phyloP scores from a whole-genome alignment of 1,140 invertebrate species.

The Diploscapter pachys region DNA sequence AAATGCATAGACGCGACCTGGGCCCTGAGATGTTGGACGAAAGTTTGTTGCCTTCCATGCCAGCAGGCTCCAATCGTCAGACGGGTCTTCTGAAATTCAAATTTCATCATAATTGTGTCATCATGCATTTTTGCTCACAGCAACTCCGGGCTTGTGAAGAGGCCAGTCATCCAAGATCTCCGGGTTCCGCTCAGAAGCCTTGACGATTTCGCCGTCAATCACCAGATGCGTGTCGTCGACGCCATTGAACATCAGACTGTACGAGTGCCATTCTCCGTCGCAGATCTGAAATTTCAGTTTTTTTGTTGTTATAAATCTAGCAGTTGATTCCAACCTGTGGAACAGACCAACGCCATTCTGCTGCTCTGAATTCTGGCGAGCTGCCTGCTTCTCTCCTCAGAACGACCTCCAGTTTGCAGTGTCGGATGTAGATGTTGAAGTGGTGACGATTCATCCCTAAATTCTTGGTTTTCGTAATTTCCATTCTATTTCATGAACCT shows the following conservation, averaged over 20 bases:
- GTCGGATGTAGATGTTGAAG: conserved; percentile 90
- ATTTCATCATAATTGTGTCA: conserved; percentile 7
- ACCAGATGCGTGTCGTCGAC: conserved; percentile 67
- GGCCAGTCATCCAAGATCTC: conserved; percentile 99
- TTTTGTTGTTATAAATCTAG: background rate
- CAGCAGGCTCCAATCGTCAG: conserved; percentile 92
- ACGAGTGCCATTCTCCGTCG: conserved; percentile 98
- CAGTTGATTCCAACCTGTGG: conserved; percentile 62
- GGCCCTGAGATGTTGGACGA: conserved; percentile 57
- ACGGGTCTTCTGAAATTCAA: conserved; percentile 71
- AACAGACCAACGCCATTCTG: conserved; percentile 93
- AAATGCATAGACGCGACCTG: conserved; percentile 45
- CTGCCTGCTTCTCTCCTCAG: conserved; percentile 81
- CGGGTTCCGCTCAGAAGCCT: conserved; percentile 67
- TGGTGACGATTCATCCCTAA: conserved; percentile 85
- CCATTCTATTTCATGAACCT: background rate
- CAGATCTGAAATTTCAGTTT: conserved; percentile 67
- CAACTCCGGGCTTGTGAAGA: conserved; percentile 85
- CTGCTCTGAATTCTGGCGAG: conserved; percentile 93
- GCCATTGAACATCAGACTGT: conserved; percentile 82
- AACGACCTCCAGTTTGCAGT: conserved; percentile 88
- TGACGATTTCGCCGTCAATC: conserved; percentile 77
- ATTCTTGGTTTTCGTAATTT: background rate
- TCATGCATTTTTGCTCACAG: conserved; percentile 58
- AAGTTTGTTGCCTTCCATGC: conserved; percentile 70